Percentiles rank a stretch among this genome's conserved stretches.
phyloP scores from a whole-genome alignment of 2,888 invertebrate species.

The Tridacna gigas region DNA sequence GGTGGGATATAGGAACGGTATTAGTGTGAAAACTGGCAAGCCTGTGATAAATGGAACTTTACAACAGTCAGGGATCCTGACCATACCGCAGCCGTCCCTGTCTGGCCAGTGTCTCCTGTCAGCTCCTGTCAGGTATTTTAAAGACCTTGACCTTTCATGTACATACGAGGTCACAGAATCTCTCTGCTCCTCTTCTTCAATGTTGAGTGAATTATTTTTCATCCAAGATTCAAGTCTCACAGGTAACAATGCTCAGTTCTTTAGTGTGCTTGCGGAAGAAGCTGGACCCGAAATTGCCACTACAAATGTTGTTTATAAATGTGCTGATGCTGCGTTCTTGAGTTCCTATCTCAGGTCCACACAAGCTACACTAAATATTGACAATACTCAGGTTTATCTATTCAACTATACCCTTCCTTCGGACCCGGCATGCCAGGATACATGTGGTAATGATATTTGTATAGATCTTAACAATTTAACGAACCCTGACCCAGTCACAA shows the following conservation, averaged over 20 bases:
- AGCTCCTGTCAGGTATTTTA: slow-evolving; percentile 78
- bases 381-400: slow-evolving; percentile 38
- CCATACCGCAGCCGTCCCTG: slow-evolving; percentile 75
- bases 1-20: slow-evolving; percentile 67
- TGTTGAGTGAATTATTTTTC: slow-evolving; percentile 77
- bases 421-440: slow-evolving; percentile 60
- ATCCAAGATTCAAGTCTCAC: slow-evolving; percentile 66
- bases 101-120: slow-evolving; percentile 75
- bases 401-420: slow-evolving; percentile 64
- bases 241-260: slow-evolving; percentile 65
- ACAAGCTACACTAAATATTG: slow-evolving; percentile 34
- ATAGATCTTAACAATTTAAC: slow-evolving; percentile 53
- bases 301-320: slow-evolving; percentile 71
- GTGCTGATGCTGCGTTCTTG: slow-evolving; percentile 51
- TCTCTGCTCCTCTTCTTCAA: slow-evolving; percentile 67
- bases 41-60: neutral
- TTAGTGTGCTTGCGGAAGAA: slow-evolving; percentile 51
- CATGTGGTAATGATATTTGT: slow-evolving; percentile 67
- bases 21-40: slow-evolving; percentile 64
- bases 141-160: slow-evolving; percentile 72
- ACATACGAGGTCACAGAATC: slow-evolving; percentile 62
- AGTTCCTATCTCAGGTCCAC: slow-evolving; percentile 65
- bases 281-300: slow-evolving; percentile 42
- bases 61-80: slow-evolving; percentile 63
- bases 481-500: slow-evolving; percentile 30